Conservation (phyloP, 1,140 invertebrate species). For the Drosophila saltans region DNA sequence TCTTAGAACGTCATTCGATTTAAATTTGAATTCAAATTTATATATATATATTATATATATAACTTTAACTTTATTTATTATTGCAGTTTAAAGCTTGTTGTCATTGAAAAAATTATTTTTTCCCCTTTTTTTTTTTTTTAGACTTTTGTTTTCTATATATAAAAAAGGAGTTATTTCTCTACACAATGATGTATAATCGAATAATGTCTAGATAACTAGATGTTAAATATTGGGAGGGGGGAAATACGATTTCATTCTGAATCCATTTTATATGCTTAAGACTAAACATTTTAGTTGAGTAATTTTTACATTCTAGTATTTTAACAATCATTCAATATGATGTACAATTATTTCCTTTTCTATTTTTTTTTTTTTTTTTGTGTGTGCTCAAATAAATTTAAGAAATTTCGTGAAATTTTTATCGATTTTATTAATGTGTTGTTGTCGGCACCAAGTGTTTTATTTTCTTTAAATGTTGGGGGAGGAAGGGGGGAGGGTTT, state of each 20-base stretch:
- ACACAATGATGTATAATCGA: constrained; percentile 73
- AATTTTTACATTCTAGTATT: constrained; percentile 62
- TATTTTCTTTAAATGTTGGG: constrained; percentile 26
- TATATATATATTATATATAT: constrained; percentile 20
- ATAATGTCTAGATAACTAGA: constrained; percentile 66
- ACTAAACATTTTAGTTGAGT: constrained; percentile 61
- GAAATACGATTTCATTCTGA: constrained; percentile 60
- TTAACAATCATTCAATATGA: constrained; percentile 15
- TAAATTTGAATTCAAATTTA: constrained; percentile 10
- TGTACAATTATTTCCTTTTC: neutral
- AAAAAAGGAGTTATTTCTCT: constrained; percentile 57
- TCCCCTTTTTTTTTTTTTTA: constrained; percentile 38
- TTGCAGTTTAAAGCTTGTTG: constrained; percentile 71
- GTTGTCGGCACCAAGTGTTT: constrained; percentile 14
- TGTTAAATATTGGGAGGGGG: constrained; percentile 64
- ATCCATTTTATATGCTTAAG: constrained; percentile 52
- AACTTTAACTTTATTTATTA: constrained; percentile 58
- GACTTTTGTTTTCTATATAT: constrained; percentile 60
- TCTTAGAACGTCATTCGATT: neutral
- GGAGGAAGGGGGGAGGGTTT: constrained; percentile 3
- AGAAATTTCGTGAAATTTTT: constrained; percentile 54
- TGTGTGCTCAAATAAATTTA: constrained; percentile 68
- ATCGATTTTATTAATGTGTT: constrained; percentile 29
- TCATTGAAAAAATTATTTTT: constrained; percentile 61
- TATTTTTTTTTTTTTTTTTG: constrained; percentile 36